Conservation (phyloP, 1,140 invertebrate genomes). For the Andricus grossulariae region DNA sequence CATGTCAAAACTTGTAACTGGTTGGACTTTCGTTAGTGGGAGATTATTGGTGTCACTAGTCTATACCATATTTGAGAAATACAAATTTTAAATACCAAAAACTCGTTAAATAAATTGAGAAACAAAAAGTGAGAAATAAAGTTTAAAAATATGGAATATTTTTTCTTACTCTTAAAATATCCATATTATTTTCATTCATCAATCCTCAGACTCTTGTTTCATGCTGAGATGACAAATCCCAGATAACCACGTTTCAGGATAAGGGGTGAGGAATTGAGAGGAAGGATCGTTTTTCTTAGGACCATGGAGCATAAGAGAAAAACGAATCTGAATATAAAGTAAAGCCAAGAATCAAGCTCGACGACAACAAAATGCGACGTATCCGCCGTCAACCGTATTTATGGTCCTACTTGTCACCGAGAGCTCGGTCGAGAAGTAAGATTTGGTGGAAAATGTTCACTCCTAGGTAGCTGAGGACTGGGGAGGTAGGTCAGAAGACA, state of each 20-base stretch:
- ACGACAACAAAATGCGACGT: slow-evolving; percentile 56
- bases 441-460: slow-evolving; percentile 59
- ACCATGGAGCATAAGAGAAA: background rate
- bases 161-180: background rate
- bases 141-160: no score
- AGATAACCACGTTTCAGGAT: background rate
- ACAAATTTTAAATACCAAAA: background rate
- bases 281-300: slow-evolving; percentile 8
- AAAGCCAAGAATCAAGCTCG: slow-evolving; percentile 30
- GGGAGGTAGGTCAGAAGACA: background rate
- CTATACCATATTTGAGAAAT: no score
- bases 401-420: slow-evolving; percentile 66
- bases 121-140: background rate
- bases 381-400: slow-evolving; percentile 65
- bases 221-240: background rate
- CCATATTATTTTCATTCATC: background rate
- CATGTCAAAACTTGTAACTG: no score
- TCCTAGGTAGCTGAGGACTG: background rate
- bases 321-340: slow-evolving; percentile 28
- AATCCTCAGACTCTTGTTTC: background rate
- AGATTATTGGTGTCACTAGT: no score
- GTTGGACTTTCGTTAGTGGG: no score
- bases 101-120: background rate
- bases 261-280: background rate
- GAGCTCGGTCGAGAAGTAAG: slow-evolving; percentile 47